Evolutionary conservation across 2,888 invertebrate genomes (phyloP).

Genomic region (Augiades crinisus): DNA sequence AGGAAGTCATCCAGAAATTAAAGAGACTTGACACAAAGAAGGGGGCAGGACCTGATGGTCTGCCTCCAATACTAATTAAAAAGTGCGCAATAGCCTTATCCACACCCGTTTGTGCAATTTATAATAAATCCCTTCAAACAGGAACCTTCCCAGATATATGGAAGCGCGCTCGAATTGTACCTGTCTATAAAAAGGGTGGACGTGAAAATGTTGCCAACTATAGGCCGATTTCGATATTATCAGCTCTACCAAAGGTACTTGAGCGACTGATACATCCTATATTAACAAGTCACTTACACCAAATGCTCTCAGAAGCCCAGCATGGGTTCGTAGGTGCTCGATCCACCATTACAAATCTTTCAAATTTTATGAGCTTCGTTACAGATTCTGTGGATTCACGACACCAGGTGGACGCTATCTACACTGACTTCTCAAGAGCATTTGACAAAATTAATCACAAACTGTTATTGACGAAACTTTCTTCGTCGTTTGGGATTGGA

Average conservation of each 20-base stretch:
- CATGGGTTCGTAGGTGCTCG: slow-evolving; percentile 1
- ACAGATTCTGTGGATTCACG: background rate
- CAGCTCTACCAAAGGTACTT: slow-evolving; percentile 3
- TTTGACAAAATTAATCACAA: slow-evolving; percentile 19
- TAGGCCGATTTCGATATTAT: slow-evolving; percentile 8
- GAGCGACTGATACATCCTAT: slow-evolving; percentile 8
- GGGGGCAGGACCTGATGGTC: slow-evolving; percentile 13
- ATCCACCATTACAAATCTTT: slow-evolving; percentile 5
- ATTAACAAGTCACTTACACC: slow-evolving; percentile 1
- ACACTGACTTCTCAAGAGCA: slow-evolving; percentile 15
- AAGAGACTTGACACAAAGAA: slow-evolving; percentile 20
- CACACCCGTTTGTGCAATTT: background rate
- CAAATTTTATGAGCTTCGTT: background rate
- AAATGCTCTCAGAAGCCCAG: background rate
- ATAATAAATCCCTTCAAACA: slow-evolving; percentile 3
- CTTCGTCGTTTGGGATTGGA: slow-evolving; percentile 17
- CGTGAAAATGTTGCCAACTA: slow-evolving; percentile 13
- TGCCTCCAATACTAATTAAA: background rate
- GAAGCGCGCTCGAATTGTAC: slow-evolving; percentile 9
- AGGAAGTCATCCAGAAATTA: slow-evolving; percentile 7
- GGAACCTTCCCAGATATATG: slow-evolving; percentile 5
- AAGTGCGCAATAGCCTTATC: slow-evolving; percentile 1
- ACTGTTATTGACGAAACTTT: slow-evolving; percentile 11
- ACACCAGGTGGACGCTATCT: slow-evolving; percentile 1
- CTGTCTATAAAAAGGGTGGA: slow-evolving; percentile 9